Base-by-base conservation (phyloP, 2,797 vertebrate genomes). In the Pelochelys cantorii region DNA sequence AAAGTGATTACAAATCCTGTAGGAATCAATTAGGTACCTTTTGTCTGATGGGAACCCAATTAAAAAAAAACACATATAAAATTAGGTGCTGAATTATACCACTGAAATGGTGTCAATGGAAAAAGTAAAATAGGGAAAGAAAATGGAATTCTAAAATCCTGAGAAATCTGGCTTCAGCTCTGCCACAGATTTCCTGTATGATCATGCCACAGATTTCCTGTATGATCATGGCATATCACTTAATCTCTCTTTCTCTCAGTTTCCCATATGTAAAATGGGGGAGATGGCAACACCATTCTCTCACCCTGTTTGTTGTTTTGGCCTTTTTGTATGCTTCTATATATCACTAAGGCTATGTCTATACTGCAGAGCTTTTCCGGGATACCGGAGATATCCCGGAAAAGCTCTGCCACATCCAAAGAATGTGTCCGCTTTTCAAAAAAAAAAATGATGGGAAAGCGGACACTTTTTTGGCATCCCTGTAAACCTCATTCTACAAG, bases 1-100 rank as follows among this genome's bases (percentile, higher is more conserved):
- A 29, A 77, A 55, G 5, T 34, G 83, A 94, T 52, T 29, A 84
- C 42, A 84, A 94, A 93, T 81, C 34, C 75, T 65, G 1, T n/a
- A 52, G 84, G 93, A 77, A 95, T 54, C 92, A 93, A 81, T 37
- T 48, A 37, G 60, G 42, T 82, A 88, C 75, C 48, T 81, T 48
- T 31, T 79, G 87, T 6, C n/a, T 81, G 91, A 82, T 27, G 20
- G 71, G 77, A 94, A 89, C 7, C 29, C 88, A 65, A 86, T 79
- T 83, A 65, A 93, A 93, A 37, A 93, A 37, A 37, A 91, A 87
- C n/a, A 87, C 55, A 34, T 84, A 53, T 87, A 93, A 88, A 91
- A 81, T 54, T 93, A 11, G 0, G 13, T 54, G 57, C 78, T 59
- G 90, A 83, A 88, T 94, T 86, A 87, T 9, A 59, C 17, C 20